Percentiles rank a stretch among this genome's conserved stretches.
Evolutionary conservation across 2,888 invertebrate species (phyloP).

Genomic region (Temnothorax rugatulus): DNA sequence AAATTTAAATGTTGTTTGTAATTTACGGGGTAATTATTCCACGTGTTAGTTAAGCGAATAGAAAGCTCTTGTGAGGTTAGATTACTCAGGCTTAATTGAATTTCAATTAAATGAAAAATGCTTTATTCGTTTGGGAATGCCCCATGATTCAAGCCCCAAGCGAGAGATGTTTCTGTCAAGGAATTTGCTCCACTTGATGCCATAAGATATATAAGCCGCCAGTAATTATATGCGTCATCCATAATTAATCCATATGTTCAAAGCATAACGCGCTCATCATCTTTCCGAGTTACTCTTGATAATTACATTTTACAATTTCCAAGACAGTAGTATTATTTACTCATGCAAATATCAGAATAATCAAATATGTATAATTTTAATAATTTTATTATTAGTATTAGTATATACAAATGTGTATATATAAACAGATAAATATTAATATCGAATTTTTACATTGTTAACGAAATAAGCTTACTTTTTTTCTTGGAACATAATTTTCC

Average conservation of each 20-base stretch:
- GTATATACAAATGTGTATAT: background rate
- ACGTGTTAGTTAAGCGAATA: background rate
- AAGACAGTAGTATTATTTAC: background rate
- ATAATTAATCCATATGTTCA: conserved; percentile 7
- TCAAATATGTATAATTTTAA: background rate
- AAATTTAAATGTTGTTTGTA: background rate
- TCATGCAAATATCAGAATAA: background rate
- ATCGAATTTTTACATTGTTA: background rate
- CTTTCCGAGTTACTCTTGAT: conserved; percentile 5
- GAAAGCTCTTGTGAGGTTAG: conserved; percentile 28
- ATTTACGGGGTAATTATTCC: background rate
- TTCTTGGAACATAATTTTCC: background rate
- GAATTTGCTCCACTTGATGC: conserved; percentile 61
- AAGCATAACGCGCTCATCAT: background rate
- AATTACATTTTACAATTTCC: conserved; percentile 1
- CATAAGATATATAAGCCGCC: conserved; percentile 11
- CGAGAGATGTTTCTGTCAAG: conserved; percentile 38
- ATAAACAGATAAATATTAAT: background rate
- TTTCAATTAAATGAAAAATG: conserved; percentile 63
- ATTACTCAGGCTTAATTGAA: conserved; percentile 49
- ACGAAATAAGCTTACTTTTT: background rate
- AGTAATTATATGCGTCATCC: conserved; percentile 11
- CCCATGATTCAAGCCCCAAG: conserved; percentile 63
- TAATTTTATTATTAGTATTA: background rate
- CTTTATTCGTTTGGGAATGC: conserved; percentile 59